These are phyloP conservation scores for Epistrophe eligans DNA, from an alignment of 2,888 invertebrate species.

Conservation along the genomic window DNA sequence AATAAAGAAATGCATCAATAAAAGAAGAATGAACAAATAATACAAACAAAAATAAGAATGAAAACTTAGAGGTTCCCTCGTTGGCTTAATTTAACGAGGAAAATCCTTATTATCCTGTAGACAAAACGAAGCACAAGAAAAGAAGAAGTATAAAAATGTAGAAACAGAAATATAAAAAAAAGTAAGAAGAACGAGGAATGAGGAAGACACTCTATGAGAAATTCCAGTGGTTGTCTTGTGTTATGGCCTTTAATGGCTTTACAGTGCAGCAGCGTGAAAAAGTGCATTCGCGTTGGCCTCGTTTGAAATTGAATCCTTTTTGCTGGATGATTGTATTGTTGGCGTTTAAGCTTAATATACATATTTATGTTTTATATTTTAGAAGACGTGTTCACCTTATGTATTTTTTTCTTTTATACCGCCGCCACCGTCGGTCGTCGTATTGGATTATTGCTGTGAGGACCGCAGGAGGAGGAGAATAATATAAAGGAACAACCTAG, in stretches of 20 bases:
- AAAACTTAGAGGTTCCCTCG: slow-evolving; percentile 14
- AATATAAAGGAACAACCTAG: slow-evolving; percentile 20
- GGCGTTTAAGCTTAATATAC: slow-evolving; percentile 45
- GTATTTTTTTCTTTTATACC: slow-evolving; percentile 8
- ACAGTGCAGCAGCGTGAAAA: slow-evolving; percentile 49
- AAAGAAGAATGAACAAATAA: slow-evolving; percentile 17
- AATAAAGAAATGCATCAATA: slow-evolving; percentile 49
- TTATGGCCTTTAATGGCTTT: slow-evolving; percentile 39
- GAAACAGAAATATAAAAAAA: not conserved
- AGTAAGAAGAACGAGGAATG: not conserved
- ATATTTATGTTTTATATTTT: slow-evolving; percentile 34
- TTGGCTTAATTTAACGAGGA: slow-evolving; percentile 68
- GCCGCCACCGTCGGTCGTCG: slow-evolving; percentile 2
- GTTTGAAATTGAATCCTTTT: slow-evolving; percentile 55
- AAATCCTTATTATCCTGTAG: slow-evolving; percentile 51
- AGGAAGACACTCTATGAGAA: slow-evolving; percentile 16
- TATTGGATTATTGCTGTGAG: not conserved
- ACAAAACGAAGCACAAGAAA: slow-evolving; percentile 23
- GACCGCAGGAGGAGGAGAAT: not conserved
- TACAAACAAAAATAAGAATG: slow-evolving; percentile 2
- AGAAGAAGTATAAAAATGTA: not conserved
- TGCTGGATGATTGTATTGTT: slow-evolving; percentile 49
- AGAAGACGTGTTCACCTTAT: slow-evolving; percentile 57
- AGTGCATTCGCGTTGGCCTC: slow-evolving; percentile 71
- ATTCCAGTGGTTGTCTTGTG: slow-evolving; percentile 61